Percentiles rank a stretch among this genome's conserved stretches.
Evolutionary conservation across 1,140 invertebrate genomes (phyloP).

Genomic region (Caenorhabditis latens): DNA sequence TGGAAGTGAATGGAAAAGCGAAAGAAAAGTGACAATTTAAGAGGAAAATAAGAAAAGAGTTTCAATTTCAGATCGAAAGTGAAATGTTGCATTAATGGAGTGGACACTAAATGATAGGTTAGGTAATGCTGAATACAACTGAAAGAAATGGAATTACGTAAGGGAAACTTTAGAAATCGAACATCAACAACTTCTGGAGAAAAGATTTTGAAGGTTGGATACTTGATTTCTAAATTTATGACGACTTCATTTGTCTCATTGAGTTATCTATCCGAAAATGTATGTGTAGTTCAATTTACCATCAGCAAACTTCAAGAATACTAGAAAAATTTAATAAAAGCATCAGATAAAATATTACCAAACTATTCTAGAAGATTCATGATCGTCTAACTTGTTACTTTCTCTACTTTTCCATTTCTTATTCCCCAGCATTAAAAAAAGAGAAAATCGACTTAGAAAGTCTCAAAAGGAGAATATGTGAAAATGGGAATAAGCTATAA

Average conservation of each 20-base stretch:
- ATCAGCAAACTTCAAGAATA: too few species aligned
- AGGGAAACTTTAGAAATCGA: constrained; percentile 4
- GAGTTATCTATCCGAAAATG: too few species aligned
- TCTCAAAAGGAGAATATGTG: background rate
- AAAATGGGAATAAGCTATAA: constrained; percentile 4
- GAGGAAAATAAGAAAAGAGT: background rate
- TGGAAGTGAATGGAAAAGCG: background rate
- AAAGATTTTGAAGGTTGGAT: background rate
- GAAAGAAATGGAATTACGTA: constrained; percentile 20
- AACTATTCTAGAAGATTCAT: too few species aligned
- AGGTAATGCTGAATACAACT: background rate
- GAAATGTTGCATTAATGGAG: constrained; percentile 51
- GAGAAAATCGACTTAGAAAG: background rate
- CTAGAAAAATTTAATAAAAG: too few species aligned
- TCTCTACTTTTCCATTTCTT: too few species aligned
- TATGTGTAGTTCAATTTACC: too few species aligned
- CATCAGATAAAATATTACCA: too few species aligned
- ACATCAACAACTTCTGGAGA: background rate
- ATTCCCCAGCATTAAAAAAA: too few species aligned
- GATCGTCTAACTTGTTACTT: too few species aligned
- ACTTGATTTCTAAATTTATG: background rate
- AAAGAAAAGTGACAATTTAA: constrained; percentile 35
- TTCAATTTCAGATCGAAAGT: background rate
- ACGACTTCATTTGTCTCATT: too few species aligned
- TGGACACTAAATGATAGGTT: constrained; percentile 53